Base-by-base conservation (phyloP, 2,888 invertebrate species). In the Drosophila aldrichi region DNA sequence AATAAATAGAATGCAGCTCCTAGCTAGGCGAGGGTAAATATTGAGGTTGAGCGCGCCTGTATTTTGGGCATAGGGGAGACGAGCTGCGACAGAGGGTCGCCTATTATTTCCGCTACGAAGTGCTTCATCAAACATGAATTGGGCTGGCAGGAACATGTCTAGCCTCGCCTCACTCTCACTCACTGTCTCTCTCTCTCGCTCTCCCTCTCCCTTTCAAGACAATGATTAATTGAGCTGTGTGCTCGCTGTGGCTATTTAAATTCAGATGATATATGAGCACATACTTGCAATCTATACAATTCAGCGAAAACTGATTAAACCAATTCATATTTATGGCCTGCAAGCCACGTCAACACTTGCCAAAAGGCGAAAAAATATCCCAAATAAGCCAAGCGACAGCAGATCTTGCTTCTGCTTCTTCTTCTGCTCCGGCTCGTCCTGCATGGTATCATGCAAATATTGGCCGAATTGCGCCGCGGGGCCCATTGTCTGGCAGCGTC, bases 81-180 rank as follows among this genome's bases (percentile, higher is more conserved):
- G 46, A 9, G n/a, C 76, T 61, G 38, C 14, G 34, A 32, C 20
- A 14, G 60, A 71, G 77, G 75, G 75, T 76, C 67, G 71, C 36
- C 75, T 55, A 68, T 64, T 77, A 71, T 71, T 68, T 79, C 72
- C 76, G 69, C 58, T 59, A 40, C 77, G 62, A 77, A 79, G 86
- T 86, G 85, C 85, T 82, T 87, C 78, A 84, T 84, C 83, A 87
- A 84, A 84, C 80, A 82, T 84, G 74, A 80, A 84, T 84, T 74
- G 80, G 70, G 29, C 41, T 25, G 25, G 52, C 46, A 46, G 58
- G 48, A 41, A 44, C 46, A 46, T 9, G 12, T 9, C 22, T 18
- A 9, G 38, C 43, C 59, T 57, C 49, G 12, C 46, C 46, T 54
- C 38, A 5, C 25, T 5, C 16, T 25, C 46, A 4, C 16, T 8